Evolutionary conservation across 2,888 invertebrate genomes (phyloP).

Genomic region (Chrysotoxum bicinctum): DNA sequence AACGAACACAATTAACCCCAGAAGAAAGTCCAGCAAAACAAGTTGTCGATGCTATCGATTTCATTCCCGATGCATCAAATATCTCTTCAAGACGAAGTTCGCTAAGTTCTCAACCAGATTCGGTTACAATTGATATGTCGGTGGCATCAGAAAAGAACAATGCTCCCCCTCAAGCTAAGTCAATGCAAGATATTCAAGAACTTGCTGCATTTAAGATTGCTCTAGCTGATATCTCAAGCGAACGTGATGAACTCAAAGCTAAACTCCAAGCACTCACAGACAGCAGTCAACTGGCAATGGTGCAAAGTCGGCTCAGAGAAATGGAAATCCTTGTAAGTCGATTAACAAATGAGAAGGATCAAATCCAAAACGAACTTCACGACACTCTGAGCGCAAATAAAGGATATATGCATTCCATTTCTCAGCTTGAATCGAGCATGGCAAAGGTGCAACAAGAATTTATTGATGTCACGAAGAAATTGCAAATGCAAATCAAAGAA

Average conservation of each 20-base stretch:
- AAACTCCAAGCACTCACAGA: slow-evolving; percentile 75
- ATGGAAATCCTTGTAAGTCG: slow-evolving; percentile 75
- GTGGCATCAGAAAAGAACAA: neutral
- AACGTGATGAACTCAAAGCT: slow-evolving; percentile 78
- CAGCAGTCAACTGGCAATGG: slow-evolving; percentile 75
- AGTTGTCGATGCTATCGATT: slow-evolving; percentile 26
- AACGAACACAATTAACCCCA: slow-evolving; percentile 51
- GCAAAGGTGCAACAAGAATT: slow-evolving; percentile 82
- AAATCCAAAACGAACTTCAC: slow-evolving; percentile 74
- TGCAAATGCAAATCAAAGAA: slow-evolving; percentile 82
- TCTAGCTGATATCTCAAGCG: slow-evolving; percentile 77
- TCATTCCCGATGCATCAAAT: slow-evolving; percentile 18
- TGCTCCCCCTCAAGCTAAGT: neutral
- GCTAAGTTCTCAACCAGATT: slow-evolving; percentile 68
- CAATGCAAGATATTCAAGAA: slow-evolving; percentile 70
- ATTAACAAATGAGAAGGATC: slow-evolving; percentile 76
- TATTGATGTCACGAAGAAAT: slow-evolving; percentile 82
- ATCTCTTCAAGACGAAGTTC: slow-evolving; percentile 74
- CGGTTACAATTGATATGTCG: slow-evolving; percentile 69
- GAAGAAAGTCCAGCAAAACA: slow-evolving; percentile 74
- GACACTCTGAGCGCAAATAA: slow-evolving; percentile 74
- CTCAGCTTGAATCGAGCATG: slow-evolving; percentile 79
- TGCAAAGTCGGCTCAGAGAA: slow-evolving; percentile 75
- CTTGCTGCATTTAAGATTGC: slow-evolving; percentile 79
- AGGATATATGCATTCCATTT: slow-evolving; percentile 79